Evolutionary conservation across 2,797 vertebrate genomes (phyloP), one percentile per base, ranked within the genome.

Genomic region (Anguilla pacifica): DNA sequence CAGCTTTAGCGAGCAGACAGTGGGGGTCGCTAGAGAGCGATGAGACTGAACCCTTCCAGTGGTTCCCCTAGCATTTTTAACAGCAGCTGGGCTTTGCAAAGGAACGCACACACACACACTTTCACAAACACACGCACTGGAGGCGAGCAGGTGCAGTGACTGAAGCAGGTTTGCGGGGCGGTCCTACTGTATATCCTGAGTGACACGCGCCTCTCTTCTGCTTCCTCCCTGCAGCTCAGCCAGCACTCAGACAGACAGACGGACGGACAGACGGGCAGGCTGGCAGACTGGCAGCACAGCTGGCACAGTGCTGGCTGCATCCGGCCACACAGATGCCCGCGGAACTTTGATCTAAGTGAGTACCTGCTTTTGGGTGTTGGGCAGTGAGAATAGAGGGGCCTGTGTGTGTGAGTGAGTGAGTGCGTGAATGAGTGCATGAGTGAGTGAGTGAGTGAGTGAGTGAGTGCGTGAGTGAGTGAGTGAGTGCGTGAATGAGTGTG

Each of bases 281-380:
- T 4, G 94, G 91, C 93, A 46, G 87, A 61, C 83, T 22, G 64
- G 15, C 46, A 22, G 10, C 53, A 87, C 94, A 96, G 93, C 95
- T 95, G 95, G 95, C 90, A 83, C n/a, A 72, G 90, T 85, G 87
- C 90, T 92, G 93, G 94, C 93, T 89, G 90, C 89, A 89, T 91
- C 89, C 46, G 91, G 91, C 1, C 87, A 88, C 93, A 93, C 95
- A 96, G 95, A 96, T 95, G 96, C 93, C 92, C 70, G 84, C 90
- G 89, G 91, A 90, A 92, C 94, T 95, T 95, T 96, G 94, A 96
- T 95, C 93, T 95, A 90, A 93, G 94, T 94, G 92, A 94, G 94
- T 90, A 91, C 90, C 91, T 86, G 79, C 53, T 83, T 25, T 35
- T 1, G 35, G 84, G 55, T 85, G 85, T 19, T 43, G 19, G 72